Percentiles rank a stretch among this genome's conserved stretches.
These are phyloP conservation scores for Atta colombica DNA, from an alignment of 1,140 invertebrate species.

Conservation along the genomic window DNA sequence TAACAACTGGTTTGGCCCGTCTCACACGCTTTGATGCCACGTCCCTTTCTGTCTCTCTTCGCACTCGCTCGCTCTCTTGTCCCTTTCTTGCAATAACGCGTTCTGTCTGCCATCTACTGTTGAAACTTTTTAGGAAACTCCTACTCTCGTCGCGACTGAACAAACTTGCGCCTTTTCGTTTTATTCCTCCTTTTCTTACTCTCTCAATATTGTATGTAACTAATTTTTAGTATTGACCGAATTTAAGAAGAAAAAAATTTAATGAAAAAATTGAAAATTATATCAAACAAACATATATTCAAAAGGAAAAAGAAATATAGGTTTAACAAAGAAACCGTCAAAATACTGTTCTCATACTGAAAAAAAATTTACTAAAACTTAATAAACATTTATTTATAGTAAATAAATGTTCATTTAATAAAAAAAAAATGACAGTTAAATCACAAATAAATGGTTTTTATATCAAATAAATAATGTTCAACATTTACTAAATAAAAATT, in stretches of 20 bases:
- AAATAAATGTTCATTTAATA: too few species aligned
- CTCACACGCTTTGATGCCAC: slow-evolving; percentile 57
- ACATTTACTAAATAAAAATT: too few species aligned
- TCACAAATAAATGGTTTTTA: too few species aligned
- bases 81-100: slow-evolving; percentile 26
- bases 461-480: too few species aligned
- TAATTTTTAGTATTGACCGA: not conserved
- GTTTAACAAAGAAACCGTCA: too few species aligned
- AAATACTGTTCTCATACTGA: too few species aligned
- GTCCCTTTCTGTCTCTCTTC: slow-evolving; percentile 17
- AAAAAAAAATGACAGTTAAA: too few species aligned
- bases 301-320: not conserved
- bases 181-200: not conserved
- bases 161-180: slow-evolving; percentile 21
- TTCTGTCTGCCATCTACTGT: not conserved
- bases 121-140: slow-evolving; percentile 17
- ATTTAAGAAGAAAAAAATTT: not conserved
- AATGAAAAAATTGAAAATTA: not conserved
- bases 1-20: slow-evolving; percentile 62
- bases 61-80: not conserved
- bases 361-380: too few species aligned
- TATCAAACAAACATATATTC: not conserved
- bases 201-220: not conserved
- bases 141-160: slow-evolving; percentile 22
- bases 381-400: too few species aligned